Evolutionary conservation across 2,888 invertebrate species (phyloP).

Genomic region (Palloptera scutellata): DNA sequence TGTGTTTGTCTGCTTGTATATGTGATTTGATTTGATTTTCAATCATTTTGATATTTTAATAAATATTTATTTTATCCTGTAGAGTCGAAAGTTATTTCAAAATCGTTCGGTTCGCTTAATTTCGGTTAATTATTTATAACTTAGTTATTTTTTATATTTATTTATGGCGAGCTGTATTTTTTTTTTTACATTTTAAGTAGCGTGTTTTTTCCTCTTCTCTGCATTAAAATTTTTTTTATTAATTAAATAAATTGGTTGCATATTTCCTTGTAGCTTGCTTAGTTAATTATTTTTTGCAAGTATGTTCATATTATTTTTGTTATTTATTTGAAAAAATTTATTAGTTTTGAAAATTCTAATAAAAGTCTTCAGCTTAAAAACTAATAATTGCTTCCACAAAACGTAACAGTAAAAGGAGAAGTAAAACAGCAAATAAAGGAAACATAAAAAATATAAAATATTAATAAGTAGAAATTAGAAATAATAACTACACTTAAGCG

Average conservation of each 20-base stretch:
- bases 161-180: no score
- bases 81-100: background rate
- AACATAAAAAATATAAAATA: conserved; percentile 13
- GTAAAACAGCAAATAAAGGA: conserved; percentile 12
- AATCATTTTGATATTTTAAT: no score
- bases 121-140: conserved; percentile 2
- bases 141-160: no score
- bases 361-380: conserved; percentile 44
- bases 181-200: no score
- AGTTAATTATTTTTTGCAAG: background rate
- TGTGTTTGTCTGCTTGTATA: no score
- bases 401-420: conserved; percentile 37
- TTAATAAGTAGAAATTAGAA: conserved; percentile 21
- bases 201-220: no score
- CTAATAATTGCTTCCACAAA: conserved; percentile 60
- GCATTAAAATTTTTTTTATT: no score
- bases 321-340: background rate
- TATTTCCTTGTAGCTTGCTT: background rate
- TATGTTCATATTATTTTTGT: background rate
- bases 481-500: conserved; percentile 31
- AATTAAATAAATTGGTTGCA: background rate
- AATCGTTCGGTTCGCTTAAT: conserved; percentile 9
- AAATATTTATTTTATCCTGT: no score
- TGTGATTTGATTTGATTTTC: no score
- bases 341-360: conserved; percentile 10